Percentiles rank a stretch among this genome's conserved stretches.
phyloP scores from a whole-genome alignment of 1,140 invertebrate species.

The Ladona fulva region DNA sequence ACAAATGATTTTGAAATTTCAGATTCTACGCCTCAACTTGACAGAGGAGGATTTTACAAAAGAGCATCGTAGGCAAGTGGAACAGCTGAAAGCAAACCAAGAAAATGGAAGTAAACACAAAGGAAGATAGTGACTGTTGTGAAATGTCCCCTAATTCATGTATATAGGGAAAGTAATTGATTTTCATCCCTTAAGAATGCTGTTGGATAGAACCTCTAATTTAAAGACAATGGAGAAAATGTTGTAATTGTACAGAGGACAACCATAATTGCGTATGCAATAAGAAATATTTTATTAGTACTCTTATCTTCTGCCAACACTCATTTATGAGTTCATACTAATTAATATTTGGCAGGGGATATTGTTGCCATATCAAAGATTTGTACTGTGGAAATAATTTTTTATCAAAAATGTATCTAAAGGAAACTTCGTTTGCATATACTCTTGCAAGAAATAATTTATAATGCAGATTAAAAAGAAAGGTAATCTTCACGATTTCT shows the following conservation, averaged over 20 bases:
- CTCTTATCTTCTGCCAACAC: background rate
- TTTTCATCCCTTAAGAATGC: background rate
- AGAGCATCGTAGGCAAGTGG: slow-evolving; percentile 62
- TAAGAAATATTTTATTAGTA: background rate
- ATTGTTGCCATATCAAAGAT: background rate
- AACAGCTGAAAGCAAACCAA: slow-evolving; percentile 24
- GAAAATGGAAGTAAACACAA: slow-evolving; percentile 19
- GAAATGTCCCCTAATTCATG: background rate
- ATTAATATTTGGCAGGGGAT: background rate
- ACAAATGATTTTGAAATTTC: slow-evolving; percentile 26
- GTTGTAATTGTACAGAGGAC: background rate
- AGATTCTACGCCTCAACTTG: slow-evolving; percentile 54
- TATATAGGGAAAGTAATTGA: background rate
- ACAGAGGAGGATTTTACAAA: slow-evolving; percentile 75
- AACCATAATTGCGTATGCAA: background rate
- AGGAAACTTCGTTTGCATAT: background rate
- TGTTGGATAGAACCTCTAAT: too few relatives aligned
- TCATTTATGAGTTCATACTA: background rate
- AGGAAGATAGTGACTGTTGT: background rate
- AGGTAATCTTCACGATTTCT: background rate
- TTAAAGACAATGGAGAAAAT: background rate
- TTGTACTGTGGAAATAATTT: background rate
- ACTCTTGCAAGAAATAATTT: background rate
- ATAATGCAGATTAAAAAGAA: background rate
- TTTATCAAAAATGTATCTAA: background rate